Evolutionary conservation across 2,113 vertebrate genomes (phyloP).

Genomic region (Craseonycteris thonglongyai): DNA sequence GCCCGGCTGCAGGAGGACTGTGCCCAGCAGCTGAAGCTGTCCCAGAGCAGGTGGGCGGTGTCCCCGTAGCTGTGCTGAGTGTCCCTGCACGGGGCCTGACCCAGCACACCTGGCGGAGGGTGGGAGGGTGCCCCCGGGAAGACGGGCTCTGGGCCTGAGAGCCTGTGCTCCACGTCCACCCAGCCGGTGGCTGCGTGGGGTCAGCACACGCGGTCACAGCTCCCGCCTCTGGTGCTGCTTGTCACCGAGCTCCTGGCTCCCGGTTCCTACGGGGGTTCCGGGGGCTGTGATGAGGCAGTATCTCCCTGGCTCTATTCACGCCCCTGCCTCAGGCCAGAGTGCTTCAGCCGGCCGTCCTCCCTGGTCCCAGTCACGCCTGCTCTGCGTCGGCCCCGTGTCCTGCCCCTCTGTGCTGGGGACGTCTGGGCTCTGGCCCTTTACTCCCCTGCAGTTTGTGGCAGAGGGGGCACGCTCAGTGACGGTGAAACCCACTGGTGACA

Average conservation of each 20-base stretch:
- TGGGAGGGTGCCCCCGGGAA: neutral
- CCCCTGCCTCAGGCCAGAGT: too few relatives aligned
- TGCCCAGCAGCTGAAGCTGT: constrained; percentile 76
- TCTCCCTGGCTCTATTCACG: too few relatives aligned
- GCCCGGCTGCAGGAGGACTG: constrained; percentile 77
- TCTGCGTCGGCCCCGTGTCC: neutral
- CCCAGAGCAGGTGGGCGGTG: constrained; percentile 80
- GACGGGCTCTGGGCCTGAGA: accelerated
- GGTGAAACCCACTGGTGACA: neutral
- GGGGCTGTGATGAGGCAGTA: too few relatives aligned
- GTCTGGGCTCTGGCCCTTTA: neutral
- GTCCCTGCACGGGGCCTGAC: too few relatives aligned
- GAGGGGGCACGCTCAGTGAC: too few relatives aligned
- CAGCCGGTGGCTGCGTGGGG: too few relatives aligned
- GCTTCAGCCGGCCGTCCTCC: too few relatives aligned
- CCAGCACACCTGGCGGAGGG: neutral
- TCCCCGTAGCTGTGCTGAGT: accelerated
- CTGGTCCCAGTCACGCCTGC: accelerated
- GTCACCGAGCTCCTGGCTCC: too few relatives aligned
- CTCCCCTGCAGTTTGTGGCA: neutral
- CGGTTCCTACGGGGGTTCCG: too few relatives aligned
- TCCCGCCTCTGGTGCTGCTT: too few relatives aligned
- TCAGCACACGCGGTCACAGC: too few relatives aligned
- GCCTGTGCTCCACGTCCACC: too few relatives aligned
- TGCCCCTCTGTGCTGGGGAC: neutral